A percentile compares a stretch with the other conserved stretches of the same genome.
phyloP scores from a whole-genome alignment of 2,797 vertebrate species.

The Euphonia xanthogaster region DNA sequence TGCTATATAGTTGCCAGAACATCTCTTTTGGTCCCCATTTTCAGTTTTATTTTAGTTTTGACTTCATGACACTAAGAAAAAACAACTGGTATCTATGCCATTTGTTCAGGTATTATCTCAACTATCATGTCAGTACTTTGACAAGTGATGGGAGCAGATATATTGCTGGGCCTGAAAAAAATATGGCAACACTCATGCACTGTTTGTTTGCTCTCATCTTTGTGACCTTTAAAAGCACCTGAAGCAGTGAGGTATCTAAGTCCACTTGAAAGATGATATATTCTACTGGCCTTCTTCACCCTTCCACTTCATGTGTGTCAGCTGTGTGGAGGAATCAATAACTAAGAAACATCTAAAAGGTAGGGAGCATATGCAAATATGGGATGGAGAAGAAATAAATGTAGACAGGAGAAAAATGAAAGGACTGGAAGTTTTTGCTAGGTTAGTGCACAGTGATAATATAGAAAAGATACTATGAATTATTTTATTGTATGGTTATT shows the following conservation, averaged over 20 bases:
- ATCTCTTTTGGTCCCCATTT: background rate
- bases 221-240: background rate
- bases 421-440: background rate
- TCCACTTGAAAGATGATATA: background rate
- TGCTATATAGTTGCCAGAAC: background rate
- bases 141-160: rapidly evolving
- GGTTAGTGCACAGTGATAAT: background rate
- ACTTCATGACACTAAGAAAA: background rate
- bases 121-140: background rate
- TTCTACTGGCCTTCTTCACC: background rate
- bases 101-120: background rate
- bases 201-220: background rate
- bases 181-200: background rate
- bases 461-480: background rate
- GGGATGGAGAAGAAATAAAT: background rate
- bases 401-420: background rate
- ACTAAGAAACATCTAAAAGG: background rate
- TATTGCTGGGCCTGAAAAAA: background rate
- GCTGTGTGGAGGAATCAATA: background rate
- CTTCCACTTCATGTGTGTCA: background rate
- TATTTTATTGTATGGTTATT: background rate
- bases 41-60: background rate
- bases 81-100: background rate
- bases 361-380: background rate
- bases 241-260: background rate